These are phyloP conservation scores for Enoplosus armatus DNA, from an alignment of 2,797 vertebrate genomes.

Conservation along the genomic window DNA sequence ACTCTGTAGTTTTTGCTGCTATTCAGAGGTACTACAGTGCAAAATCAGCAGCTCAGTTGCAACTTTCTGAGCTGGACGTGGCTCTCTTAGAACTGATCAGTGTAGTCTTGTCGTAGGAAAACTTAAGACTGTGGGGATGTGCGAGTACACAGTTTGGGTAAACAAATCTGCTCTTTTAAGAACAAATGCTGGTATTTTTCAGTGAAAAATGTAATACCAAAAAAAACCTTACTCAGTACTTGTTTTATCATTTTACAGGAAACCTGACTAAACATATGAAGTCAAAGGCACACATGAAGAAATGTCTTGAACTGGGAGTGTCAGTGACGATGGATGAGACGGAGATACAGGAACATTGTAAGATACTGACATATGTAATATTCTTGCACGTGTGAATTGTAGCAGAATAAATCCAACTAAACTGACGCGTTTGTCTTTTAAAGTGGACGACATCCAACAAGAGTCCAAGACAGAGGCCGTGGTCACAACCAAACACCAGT, in stretches of 20 bases:
- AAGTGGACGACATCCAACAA: conserved; percentile 90
- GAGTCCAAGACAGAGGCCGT: conserved; percentile 85
- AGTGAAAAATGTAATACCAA: neutral
- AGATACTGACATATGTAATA: conserved; percentile 34
- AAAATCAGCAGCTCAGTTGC: conserved; percentile 24
- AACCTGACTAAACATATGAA: conserved; percentile 99
- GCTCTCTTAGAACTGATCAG: neutral
- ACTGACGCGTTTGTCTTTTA: conserved; percentile 39
- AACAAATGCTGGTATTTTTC: neutral
- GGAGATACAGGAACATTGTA: conserved; percentile 95
- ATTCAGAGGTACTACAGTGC: conserved; percentile 5
- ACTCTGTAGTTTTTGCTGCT: conserved; percentile 12
- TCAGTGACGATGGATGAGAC: conserved; percentile 94
- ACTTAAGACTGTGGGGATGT: neutral
- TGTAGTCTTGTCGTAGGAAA: neutral
- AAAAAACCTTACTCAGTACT: neutral
- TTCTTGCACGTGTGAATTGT: neutral
- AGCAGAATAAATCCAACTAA: conserved; percentile 16
- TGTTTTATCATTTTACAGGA: conserved; percentile 81
- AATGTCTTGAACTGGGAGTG: conserved; percentile 98
- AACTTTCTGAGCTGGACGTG: neutral
- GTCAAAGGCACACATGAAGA: conserved; percentile 99
- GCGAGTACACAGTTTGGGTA: neutral
- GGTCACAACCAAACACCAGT: conserved; percentile 92
- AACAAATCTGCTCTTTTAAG: neutral